Conservation (phyloP, 2,888 invertebrate genomes). For the Watsonalla cultraria region DNA sequence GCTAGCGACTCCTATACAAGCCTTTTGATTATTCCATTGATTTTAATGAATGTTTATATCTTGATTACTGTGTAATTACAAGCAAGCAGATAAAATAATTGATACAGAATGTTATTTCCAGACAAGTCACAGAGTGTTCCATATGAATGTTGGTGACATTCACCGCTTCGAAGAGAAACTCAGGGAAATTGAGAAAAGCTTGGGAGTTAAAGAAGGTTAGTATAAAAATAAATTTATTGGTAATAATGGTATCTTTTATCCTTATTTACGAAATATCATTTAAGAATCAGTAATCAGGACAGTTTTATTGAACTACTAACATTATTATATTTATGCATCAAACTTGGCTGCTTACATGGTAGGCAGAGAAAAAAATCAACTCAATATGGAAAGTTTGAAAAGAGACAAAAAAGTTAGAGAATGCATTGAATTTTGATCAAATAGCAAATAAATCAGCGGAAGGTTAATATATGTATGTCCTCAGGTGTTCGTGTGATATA, state of each 20-base stretch:
- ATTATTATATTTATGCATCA: not conserved
- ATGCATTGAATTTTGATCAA: not conserved
- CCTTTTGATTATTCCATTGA: no score
- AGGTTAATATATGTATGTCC: not conserved
- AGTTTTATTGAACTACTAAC: not conserved
- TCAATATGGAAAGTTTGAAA: no score
- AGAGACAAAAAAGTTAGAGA: no score
- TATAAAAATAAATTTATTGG: no score
- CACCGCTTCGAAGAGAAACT: conserved; percentile 94
- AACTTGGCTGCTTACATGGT: no score
- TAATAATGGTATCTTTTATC: no score
- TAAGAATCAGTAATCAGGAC: no score
- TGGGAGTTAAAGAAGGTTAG: conserved; percentile 87
- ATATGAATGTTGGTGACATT: conserved; percentile 91
- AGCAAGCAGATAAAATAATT: not conserved
- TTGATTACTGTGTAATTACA: not conserved
- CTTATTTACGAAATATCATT: no score
- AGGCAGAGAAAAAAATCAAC: no score
- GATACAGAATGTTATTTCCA: conserved; percentile 32
- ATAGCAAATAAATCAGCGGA: not conserved
- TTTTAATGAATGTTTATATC: not conserved
- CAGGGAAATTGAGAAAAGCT: conserved; percentile 87
- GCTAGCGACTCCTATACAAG: no score
- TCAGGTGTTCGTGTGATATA: conserved; percentile 88
- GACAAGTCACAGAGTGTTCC: conserved; percentile 83